Evolutionary conservation across 1,140 invertebrate species (phyloP), one percentile per base, ranked within the genome.

Genomic region (Paralvinella palmiformis): DNA sequence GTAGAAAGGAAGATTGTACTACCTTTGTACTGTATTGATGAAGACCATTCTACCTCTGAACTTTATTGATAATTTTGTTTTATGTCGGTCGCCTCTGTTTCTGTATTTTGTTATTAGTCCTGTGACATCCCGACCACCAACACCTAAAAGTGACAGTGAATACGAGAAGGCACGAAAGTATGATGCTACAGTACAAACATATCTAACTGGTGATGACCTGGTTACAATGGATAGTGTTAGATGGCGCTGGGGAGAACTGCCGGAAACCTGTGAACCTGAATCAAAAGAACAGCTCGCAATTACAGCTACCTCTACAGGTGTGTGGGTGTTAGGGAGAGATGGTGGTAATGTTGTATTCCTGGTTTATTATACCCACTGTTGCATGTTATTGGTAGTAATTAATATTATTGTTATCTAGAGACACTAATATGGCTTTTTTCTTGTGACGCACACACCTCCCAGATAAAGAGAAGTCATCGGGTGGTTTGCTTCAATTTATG

Each of bases 161-260:
- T 88, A 94, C 71, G 94, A 96, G 81, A 86, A 69, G 20, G 69
- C 71, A 37, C 69, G 71, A 36, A 66, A 68, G 58, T 91, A 65
- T 57, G 60, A 56, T 15, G 48, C 55, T 32, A 62, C 65, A 59
- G 24, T 53, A 73, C 75, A 64, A 73, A 80, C 63, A 84, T 86
- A 69, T 81, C 83, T 68, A 80, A 82, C 75, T n/a, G 69, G 71
- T 15, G 69, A 71, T 58, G 61, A 83, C 67, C 63, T 78, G 36
- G 66, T 73, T 10, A 73, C 79, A 79, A 70, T 75, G 72, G 72
- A 77, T 65, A 78, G 89, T 62, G 77, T 91, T 86, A 62, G 73
- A 59, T 99, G 96, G 96, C 88, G 91, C 69, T 99, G 96, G 96
- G 96, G 96, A 31, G 91, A 98, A 77, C 82, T 98, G 52, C 96